Evolutionary conservation across 2,113 vertebrate species (phyloP), one percentile per base, ranked within the genome.

Genomic region (Sturnus vulgaris): DNA sequence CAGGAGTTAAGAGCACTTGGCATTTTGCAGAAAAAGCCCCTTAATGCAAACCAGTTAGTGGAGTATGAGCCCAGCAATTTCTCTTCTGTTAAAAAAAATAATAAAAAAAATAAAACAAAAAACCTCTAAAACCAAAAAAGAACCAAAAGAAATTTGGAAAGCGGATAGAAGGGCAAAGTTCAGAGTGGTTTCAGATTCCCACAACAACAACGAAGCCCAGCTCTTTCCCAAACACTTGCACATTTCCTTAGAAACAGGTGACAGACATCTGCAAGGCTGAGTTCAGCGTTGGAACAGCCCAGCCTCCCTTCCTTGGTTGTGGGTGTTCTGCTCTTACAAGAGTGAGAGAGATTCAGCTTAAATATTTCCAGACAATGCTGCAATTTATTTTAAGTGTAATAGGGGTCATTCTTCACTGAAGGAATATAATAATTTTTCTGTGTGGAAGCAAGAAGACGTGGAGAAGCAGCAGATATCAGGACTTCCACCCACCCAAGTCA

Each of bases 181-280:
- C 95, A 96, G 90, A 90, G 70, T 80, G 71, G 87, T 97, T 97
- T 96, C 91, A 78, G 80, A 93, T 96, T 97, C 88, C 92, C 93
- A 91, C 65, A 88, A 93, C 87, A 95, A 97, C 72, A 97, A 88
- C 25, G 42, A 96, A 95, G 72, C 63, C 91, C 55, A 89, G 60
- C 90, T 88, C 81, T 96, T 93, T 95, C 91, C 94, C 95, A 93
- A 97, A 97, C 84, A 96, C 88, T 94, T 95, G 80, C 68, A 92
- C 91, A 96, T 95, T 97, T 97, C 93, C 86, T 95, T 95, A 95
- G 96, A 92, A 97, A 92, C 95, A 97, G 96, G 86, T 97, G 96
- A 97, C 68, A 96, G 96, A 97, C 90, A 97, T 95, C 94, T 96
- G 93, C 83, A 90, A 75, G 92, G 84, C 86, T 95, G 92, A 96